Evolutionary conservation across 2,888 invertebrate genomes (phyloP).

Genomic region (Drosophila antonietae): DNA sequence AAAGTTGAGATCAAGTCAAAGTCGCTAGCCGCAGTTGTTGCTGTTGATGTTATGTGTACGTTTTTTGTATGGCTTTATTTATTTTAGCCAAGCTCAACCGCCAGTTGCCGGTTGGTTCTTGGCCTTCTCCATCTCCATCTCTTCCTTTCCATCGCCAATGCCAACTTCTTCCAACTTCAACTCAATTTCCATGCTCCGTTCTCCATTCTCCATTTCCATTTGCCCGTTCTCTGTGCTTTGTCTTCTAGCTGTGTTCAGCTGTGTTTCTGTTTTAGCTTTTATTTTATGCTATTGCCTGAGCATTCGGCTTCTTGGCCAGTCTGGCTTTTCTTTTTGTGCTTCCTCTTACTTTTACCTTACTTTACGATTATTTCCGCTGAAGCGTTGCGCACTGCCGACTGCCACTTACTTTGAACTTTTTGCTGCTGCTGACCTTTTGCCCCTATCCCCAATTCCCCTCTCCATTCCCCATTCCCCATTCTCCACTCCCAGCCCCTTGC

Average conservation of each 20-base stretch:
- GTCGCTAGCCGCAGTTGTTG: slow-evolving; percentile 19
- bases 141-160: slow-evolving; percentile 4
- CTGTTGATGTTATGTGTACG: slow-evolving; percentile 12
- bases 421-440: slow-evolving; percentile 45
- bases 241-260: slow-evolving; percentile 13
- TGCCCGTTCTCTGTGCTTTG: slow-evolving; percentile 28
- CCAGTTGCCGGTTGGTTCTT: slow-evolving; percentile 45
- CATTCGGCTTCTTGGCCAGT: slow-evolving; percentile 24
- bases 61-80: slow-evolving; percentile 74
- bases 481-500: background rate
- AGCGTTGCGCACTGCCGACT: slow-evolving; percentile 69
- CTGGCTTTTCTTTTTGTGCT: slow-evolving; percentile 10
- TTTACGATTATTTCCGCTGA: slow-evolving; percentile 79
- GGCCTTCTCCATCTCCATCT: slow-evolving; percentile 17
- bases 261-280: slow-evolving; percentile 65
- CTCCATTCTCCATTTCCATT: slow-evolving; percentile 51
- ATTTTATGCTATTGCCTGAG: slow-evolving; percentile 66
- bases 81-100: slow-evolving; percentile 75
- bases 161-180: slow-evolving; percentile 42
- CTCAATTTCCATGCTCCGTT: slow-evolving; percentile 47
- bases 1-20: slow-evolving; percentile 42
- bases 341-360: slow-evolving; percentile 56
- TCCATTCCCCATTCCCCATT: background rate
- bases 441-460: background rate
- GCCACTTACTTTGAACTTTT: slow-evolving; percentile 73